Base-by-base conservation (phyloP, 2,888 invertebrate species). In the Dasysyrphus albostriatus region DNA sequence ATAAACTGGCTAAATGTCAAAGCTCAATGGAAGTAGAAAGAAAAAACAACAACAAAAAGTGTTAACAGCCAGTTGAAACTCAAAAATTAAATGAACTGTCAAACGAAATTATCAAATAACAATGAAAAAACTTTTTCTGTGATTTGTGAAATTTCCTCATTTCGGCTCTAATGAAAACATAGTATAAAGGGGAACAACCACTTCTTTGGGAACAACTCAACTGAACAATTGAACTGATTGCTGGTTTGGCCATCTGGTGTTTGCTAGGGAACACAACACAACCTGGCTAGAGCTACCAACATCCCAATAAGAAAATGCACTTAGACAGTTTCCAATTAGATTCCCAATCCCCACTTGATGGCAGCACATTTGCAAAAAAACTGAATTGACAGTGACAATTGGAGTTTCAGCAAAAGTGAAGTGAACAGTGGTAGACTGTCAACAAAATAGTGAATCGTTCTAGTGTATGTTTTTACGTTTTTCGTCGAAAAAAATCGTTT, bases 351-450 rank as follows among this genome's bases (percentile, higher is more conserved):
- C 47, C 16, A 63, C 34, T 8, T 78, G 82, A 74, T 82, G 82
- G 59, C 85, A 85, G 73, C 73, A 77, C 67, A 47, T 44, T n/a
- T n/a, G 29, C 16, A 3, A 12, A 5, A 61, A 39, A 3, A 49
- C 10, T 56, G 10, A 14, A 16, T 8, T 85, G 81, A 85, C 81
- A 85, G 24, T 85, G 85, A 85, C 85, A 85, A 77, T 81, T 85
- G 85, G 77, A 73, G 51, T 77, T 69, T 73, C 63, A 78, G 73
- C 67, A 74, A 85, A 77, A 85, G 49, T 82, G 81, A 77, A 85
- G 49, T 82, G 81, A 77, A 77, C 54, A 81, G 77, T 77, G 69
- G 69, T 81, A 70, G 61, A 81, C 81, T 85, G 77, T 85, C 82
- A 85, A 85, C 85, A 85, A 85, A 80, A 78, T 73, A 84, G 76